Evolutionary conservation across 2,113 vertebrate species (phyloP).

Genomic region (Eublepharis macularius): DNA sequence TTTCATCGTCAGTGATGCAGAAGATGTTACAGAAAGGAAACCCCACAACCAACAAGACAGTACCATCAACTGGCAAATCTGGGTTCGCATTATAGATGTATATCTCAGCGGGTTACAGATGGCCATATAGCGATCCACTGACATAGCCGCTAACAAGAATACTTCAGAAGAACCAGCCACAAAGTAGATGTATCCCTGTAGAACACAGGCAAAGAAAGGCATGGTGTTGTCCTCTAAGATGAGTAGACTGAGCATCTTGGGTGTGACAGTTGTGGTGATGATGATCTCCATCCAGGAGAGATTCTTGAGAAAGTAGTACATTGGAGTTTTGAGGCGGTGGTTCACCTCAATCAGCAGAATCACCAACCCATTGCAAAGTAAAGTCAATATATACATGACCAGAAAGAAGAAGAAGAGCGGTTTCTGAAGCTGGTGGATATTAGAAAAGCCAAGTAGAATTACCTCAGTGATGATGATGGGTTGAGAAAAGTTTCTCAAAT

Average conservation of each 20-base stretch:
- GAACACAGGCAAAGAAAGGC: constrained; percentile 30
- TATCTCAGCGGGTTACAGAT: constrained; percentile 34
- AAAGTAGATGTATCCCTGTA: constrained; percentile 46
- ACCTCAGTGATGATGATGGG: constrained; percentile 19
- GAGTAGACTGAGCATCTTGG: constrained; percentile 36
- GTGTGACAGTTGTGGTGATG: constrained; percentile 27
- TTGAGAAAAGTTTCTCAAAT: neutral
- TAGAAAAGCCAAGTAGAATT: constrained; percentile 27
- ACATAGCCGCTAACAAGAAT: constrained; percentile 35
- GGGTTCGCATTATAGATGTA: constrained; percentile 26
- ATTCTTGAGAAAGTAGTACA: constrained; percentile 46
- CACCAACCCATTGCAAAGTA: constrained; percentile 28
- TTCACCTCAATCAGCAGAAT: constrained; percentile 26
- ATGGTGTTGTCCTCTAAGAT: constrained; percentile 19
- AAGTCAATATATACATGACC: constrained; percentile 28
- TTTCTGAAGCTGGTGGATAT: constrained; percentile 5
- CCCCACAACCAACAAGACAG: neutral
- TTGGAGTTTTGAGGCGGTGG: constrained; percentile 27
- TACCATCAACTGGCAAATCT: constrained; percentile 2
- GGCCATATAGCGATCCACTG: constrained; percentile 28
- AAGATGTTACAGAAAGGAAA: neutral
- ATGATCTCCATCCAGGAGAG: constrained; percentile 38
- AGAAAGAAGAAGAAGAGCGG: constrained; percentile 32
- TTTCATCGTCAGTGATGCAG: neutral
- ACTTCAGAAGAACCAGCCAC: constrained; percentile 40